Percentiles rank a stretch among this genome's conserved stretches.
These are phyloP conservation scores for Trissolcus brochymenae DNA, from an alignment of 2,888 invertebrate genomes.

Conservation along the genomic window DNA sequence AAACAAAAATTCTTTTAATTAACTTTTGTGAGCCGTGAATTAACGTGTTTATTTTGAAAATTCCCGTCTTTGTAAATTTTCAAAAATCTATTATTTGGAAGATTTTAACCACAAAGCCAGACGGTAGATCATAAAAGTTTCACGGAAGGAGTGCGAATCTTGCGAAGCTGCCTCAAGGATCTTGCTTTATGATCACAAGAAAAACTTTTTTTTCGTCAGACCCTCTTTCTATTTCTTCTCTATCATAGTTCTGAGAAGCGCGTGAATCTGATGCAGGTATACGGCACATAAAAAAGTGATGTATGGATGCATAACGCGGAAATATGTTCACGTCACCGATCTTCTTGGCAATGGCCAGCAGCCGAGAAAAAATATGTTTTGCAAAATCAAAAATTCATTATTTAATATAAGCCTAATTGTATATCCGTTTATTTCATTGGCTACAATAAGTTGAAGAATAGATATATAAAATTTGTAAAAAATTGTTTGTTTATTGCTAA, in stretches of 20 bases:
- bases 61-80: too few species aligned
- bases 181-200: slow-evolving; percentile 68
- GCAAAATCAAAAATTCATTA: neutral
- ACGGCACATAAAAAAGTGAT: slow-evolving; percentile 32
- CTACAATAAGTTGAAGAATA: too few species aligned
- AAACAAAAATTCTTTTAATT: too few species aligned
- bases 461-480: too few species aligned
- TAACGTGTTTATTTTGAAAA: too few species aligned
- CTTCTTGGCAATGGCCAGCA: too few species aligned
- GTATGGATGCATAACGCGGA: slow-evolving; percentile 47
- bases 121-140: slow-evolving; percentile 58
- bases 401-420: too few species aligned
- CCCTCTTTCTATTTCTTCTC: slow-evolving; percentile 40
- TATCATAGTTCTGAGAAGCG: slow-evolving; percentile 61
- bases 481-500: too few species aligned
- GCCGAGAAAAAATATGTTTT: neutral
- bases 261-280: slow-evolving; percentile 46
- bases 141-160: slow-evolving; percentile 66
- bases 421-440: too few species aligned
- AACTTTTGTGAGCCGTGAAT: too few species aligned
- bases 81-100: too few species aligned
- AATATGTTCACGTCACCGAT: slow-evolving; percentile 29
- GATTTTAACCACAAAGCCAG: slow-evolving; percentile 12
- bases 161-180: slow-evolving; percentile 64
- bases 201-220: slow-evolving; percentile 59